phyloP scores from a whole-genome alignment of 2,888 invertebrate genomes.

The Tachina fera region DNA sequence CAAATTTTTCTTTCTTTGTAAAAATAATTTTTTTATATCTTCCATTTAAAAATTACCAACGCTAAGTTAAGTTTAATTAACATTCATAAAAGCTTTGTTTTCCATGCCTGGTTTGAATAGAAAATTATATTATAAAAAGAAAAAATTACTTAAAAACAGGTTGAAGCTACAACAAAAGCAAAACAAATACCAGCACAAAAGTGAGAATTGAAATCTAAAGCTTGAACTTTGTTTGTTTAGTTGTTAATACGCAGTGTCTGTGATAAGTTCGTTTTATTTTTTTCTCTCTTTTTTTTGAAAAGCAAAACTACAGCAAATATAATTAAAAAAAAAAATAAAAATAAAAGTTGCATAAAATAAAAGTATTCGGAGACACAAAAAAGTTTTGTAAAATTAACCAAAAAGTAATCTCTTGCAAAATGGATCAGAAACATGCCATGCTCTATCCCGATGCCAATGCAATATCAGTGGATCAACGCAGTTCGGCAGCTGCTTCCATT shows the following conservation, averaged over 20 bases:
- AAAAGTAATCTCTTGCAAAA: slow-evolving; percentile 54
- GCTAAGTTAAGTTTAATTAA: background rate
- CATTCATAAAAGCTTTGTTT: background rate
- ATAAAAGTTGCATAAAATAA: slow-evolving; percentile 42
- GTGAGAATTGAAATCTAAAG: slow-evolving; percentile 54
- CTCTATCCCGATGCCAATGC: slow-evolving; percentile 77
- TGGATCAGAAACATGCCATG: slow-evolving; percentile 82
- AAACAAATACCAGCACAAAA: slow-evolving; percentile 31
- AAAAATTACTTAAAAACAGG: slow-evolving; percentile 18
- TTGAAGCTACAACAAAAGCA: slow-evolving; percentile 5
- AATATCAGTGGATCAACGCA: slow-evolving; percentile 72
- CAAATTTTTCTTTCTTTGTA: too few species aligned
- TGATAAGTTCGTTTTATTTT: slow-evolving; percentile 38
- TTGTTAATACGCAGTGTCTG: slow-evolving; percentile 50
- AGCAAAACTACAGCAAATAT: background rate
- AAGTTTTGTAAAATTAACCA: background rate
- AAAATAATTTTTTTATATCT: too few species aligned
- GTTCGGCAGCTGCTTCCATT: slow-evolving; percentile 71
- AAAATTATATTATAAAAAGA: background rate
- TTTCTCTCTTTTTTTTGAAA: background rate
- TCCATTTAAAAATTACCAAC: too few species aligned
- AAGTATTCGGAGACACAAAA: slow-evolving; percentile 20
- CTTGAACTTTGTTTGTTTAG: slow-evolving; percentile 59
- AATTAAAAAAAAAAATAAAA: slow-evolving; percentile 21
- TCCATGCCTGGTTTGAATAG: background rate